Evolutionary conservation across 2,888 invertebrate species (phyloP).

Genomic region (Chymomyza procnemis): DNA sequence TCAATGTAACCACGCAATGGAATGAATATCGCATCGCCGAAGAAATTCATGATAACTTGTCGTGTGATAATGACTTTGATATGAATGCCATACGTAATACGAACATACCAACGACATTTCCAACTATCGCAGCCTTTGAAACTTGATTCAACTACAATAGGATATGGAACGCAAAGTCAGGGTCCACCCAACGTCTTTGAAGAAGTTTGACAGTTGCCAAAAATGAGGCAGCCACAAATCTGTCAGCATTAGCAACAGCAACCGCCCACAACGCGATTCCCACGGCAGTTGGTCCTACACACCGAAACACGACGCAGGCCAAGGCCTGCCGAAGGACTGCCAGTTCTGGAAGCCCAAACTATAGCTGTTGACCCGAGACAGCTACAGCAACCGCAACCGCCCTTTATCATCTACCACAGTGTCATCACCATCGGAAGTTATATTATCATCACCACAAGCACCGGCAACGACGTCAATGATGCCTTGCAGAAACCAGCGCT

Average conservation of each 20-base stretch:
- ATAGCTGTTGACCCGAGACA: no score
- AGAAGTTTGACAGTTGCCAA: constrained; percentile 51
- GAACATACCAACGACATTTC: constrained; percentile 78
- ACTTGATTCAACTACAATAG: constrained; percentile 74
- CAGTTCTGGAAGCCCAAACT: no score
- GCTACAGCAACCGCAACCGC: no score
- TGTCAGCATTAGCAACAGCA: constrained; percentile 54
- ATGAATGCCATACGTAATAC: constrained; percentile 78
- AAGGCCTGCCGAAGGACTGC: no score
- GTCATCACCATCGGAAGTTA: constrained; percentile 54
- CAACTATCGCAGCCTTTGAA: constrained; percentile 79
- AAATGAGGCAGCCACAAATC: constrained; percentile 44
- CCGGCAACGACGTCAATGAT: constrained; percentile 71
- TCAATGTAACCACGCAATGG: constrained; percentile 77
- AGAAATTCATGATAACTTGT: constrained; percentile 78
- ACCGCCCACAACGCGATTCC: constrained; percentile 25
- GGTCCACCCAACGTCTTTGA: constrained; percentile 45
- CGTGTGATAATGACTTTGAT: constrained; percentile 77
- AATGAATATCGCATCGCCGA: constrained; percentile 78
- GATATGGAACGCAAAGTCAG: constrained; percentile 57
- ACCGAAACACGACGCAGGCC: no score
- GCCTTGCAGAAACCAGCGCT: constrained; percentile 75
- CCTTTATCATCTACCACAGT: no score
- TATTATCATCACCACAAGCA: constrained; percentile 66
- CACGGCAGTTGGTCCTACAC: no score